These are phyloP conservation scores for Cyanoderma ruficeps DNA, from an alignment of 2,113 vertebrate genomes.

Conservation along the genomic window DNA sequence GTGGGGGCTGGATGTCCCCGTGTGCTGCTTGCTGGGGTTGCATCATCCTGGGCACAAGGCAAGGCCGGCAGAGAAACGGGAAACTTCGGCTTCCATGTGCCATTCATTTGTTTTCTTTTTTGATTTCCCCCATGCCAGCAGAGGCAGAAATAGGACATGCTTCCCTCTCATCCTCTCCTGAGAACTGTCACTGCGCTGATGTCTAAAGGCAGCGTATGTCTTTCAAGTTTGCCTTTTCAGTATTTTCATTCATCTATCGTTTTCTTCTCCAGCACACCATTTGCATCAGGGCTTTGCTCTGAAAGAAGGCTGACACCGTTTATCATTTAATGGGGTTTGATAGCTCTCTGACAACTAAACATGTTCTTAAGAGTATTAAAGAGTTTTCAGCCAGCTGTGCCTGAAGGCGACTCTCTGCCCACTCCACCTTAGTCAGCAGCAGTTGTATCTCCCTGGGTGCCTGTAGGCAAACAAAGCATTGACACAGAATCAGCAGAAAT, in stretches of 20 bases:
- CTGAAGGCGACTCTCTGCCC: constrained; percentile 18
- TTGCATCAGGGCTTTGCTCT: constrained; percentile 34
- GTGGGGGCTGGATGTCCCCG: not conserved
- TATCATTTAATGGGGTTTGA: constrained; percentile 32
- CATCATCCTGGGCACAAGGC: not conserved
- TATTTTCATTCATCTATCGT: not conserved
- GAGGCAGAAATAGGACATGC: constrained; percentile 8
- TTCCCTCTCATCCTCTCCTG: not conserved
- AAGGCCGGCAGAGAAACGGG: not conserved
- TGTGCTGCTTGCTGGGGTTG: not conserved
- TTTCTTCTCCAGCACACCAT: not conserved
- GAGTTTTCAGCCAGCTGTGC: constrained; percentile 35
- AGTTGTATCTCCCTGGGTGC: not conserved
- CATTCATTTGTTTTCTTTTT: not conserved
- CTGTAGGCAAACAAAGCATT: not conserved
- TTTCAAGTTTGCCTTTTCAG: constrained; percentile 28
- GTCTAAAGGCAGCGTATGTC: not conserved
- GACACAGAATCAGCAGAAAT: not conserved
- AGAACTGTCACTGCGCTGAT: not conserved
- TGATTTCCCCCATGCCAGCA: not conserved
- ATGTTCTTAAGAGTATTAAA: constrained; percentile 12
- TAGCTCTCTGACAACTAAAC: constrained; percentile 45
- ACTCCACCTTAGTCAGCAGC: constrained; percentile 34
- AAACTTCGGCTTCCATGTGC: not conserved
- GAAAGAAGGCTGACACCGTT: constrained; percentile 6